These are phyloP conservation scores for Fundulus diaphanus DNA, from an alignment of 2,797 vertebrate species.

Conservation along the genomic window DNA sequence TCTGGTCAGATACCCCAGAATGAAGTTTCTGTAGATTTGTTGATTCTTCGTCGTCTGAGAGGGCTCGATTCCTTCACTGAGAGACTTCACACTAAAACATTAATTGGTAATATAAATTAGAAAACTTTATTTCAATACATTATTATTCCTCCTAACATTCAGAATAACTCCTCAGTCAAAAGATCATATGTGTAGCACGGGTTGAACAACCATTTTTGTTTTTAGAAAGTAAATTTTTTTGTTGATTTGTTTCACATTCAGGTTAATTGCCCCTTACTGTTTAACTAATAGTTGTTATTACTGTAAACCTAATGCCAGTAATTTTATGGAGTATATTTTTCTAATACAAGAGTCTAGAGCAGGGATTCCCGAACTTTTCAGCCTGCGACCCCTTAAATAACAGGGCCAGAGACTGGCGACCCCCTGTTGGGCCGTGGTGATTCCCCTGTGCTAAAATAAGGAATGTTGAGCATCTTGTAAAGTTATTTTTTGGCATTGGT, in stretches of 20 bases:
- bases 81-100: constrained; percentile 23
- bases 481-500: too few relatives aligned
- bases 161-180: not conserved
- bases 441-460: too few relatives aligned
- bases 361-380: too few relatives aligned
- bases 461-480: too few relatives aligned
- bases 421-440: too few relatives aligned
- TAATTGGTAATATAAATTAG: not conserved
- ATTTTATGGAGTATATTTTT: not conserved
- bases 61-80: constrained; percentile 21
- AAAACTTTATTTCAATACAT: not conserved
- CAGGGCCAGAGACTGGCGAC: too few relatives aligned
- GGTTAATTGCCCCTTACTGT: too few relatives aligned
- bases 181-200: not conserved
- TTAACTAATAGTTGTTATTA: too few relatives aligned
- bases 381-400: too few relatives aligned
- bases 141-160: not conserved
- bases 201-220: not conserved
- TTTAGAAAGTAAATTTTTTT: too few relatives aligned
- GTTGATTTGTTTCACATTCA: too few relatives aligned
- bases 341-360: not conserved
- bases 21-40: constrained; percentile 46
- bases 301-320: too few relatives aligned
- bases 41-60: not conserved
- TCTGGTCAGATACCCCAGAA: constrained; percentile 45